Evolutionary conservation across 64 coral and sea anemone genomes (phyloP).

Genomic region (Acropora yongei): DNA sequence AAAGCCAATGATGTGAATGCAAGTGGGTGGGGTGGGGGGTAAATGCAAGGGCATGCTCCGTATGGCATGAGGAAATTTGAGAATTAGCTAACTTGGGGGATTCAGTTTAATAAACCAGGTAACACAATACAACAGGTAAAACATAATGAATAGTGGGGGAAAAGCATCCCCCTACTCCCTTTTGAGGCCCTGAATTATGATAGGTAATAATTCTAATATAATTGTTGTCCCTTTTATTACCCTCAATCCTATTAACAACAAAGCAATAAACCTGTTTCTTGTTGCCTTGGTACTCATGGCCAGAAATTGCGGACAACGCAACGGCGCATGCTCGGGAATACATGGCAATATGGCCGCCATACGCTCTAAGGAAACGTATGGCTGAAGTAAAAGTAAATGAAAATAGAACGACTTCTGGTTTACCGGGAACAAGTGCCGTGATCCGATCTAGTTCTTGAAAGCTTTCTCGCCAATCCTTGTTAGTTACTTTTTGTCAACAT

Average conservation of each 20-base stretch:
- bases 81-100: constrained; percentile 23
- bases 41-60: constrained; percentile 8
- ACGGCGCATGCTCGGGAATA: too few relatives aligned
- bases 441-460: too few relatives aligned
- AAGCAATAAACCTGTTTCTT: constrained; percentile 60
- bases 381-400: too few relatives aligned
- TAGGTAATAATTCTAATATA: background rate
- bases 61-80: constrained; percentile 24
- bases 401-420: too few relatives aligned
- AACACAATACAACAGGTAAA: constrained; percentile 15
- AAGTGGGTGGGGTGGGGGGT: constrained; percentile 17
- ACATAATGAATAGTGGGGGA: constrained; percentile 9
- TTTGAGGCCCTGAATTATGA: constrained; percentile 24
- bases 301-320: too few relatives aligned
- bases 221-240: constrained; percentile 14
- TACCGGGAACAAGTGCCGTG: too few relatives aligned
- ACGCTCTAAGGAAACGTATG: too few relatives aligned
- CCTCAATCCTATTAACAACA: background rate
- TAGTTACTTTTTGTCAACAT: too few relatives aligned
- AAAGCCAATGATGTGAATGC: constrained; percentile 21
- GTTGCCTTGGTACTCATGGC: constrained; percentile 28
- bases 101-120: constrained; percentile 22
- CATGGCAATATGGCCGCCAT: too few relatives aligned
- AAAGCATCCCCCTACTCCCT: constrained; percentile 15
- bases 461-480: too few relatives aligned